Base-by-base conservation (phyloP, 2,113 vertebrate genomes). In the Illadopsis cleaveri region DNA sequence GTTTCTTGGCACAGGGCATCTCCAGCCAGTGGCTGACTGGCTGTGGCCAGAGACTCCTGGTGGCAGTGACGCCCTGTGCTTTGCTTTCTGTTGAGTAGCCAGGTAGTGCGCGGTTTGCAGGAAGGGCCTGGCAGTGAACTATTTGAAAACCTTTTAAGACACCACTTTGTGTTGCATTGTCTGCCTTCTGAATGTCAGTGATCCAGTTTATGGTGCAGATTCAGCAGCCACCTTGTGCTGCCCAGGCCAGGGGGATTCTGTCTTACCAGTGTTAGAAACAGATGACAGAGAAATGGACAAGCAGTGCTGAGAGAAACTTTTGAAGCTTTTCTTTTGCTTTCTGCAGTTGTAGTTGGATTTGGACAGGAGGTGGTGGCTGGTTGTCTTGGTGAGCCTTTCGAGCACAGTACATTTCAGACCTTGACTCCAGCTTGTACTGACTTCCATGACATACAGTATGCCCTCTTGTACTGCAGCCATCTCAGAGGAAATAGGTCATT, bases 381-480 rank as follows among this genome's bases (percentile, higher is more conserved):
- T 81, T 71, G 35, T 93, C 85, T 40, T 35, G 84, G 73, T 1
- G 47, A 89, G 24, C 82, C 73, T 28, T 71, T 62, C 0, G 45
- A 37, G 92, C 75, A 64, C 84, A 56, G 79, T 48, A 77, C 68
- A 7, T 92, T 91, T 95, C 92, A 89, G 94, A 69, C 70, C 64
- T 45, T n/a, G 94, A 84, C 91, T 97, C 97, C 96, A 95, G 95
- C 94, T 95, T 96, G 90, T 86, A 86, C 97, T 73, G 66, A 80
- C 94, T 92, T 95, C 93, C 96, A 27, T 42, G 93, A 56, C 58
- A 42, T 23, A 75, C 42, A 47, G 77, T 92, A 57, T 95, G 96
- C 96, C 95, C 96, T 96, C 97, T 96, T 91, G 89, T 96, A 80
- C 94, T 91, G 95, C 95, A 96, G 97, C 97, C 94, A 82, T 97